Percentiles rank a stretch among this genome's conserved stretches.
Conservation (phyloP, 2,113 vertebrate genomes). For the Apteryx owenii region DNA sequence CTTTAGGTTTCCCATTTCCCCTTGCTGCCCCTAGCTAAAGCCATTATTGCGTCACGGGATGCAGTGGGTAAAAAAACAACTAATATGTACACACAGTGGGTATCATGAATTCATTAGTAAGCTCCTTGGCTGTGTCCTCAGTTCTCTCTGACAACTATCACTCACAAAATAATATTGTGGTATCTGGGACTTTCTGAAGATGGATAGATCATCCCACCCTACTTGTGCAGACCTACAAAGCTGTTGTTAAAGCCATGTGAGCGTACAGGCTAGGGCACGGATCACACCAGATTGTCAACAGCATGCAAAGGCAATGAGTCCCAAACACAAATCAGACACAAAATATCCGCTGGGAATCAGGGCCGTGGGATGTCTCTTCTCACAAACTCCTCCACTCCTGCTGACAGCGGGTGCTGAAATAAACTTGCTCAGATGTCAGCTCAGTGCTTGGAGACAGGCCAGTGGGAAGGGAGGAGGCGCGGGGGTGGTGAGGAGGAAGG, state of each 20-base stretch:
- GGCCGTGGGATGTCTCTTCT: slow-evolving; percentile 36
- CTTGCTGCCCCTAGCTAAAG: background rate
- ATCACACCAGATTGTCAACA: background rate
- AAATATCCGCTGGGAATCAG: background rate
- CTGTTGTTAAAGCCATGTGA: background rate
- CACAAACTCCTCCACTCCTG: slow-evolving; percentile 63
- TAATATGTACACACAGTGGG: background rate
- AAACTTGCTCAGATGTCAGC: slow-evolving; percentile 50
- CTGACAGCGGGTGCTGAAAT: slow-evolving; percentile 45
- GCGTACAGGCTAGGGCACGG: background rate
- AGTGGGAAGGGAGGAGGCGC: slow-evolving; percentile 15
- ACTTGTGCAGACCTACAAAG: background rate
- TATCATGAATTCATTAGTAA: background rate
- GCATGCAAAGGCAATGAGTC: background rate
- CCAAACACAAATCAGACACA: slow-evolving; percentile 1
- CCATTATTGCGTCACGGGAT: background rate
- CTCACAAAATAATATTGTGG: background rate
- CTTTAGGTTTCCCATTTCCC: background rate
- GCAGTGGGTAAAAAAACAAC: background rate
- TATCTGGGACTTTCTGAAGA: background rate
- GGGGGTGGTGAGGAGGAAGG: slow-evolving; percentile 24
- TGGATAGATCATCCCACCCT: background rate
- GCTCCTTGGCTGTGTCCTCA: background rate
- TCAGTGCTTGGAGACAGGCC: slow-evolving; percentile 26
- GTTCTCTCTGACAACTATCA: background rate